Conservation (phyloP, 2,113 vertebrate species). For the Rhabdomys dilectus region DNA sequence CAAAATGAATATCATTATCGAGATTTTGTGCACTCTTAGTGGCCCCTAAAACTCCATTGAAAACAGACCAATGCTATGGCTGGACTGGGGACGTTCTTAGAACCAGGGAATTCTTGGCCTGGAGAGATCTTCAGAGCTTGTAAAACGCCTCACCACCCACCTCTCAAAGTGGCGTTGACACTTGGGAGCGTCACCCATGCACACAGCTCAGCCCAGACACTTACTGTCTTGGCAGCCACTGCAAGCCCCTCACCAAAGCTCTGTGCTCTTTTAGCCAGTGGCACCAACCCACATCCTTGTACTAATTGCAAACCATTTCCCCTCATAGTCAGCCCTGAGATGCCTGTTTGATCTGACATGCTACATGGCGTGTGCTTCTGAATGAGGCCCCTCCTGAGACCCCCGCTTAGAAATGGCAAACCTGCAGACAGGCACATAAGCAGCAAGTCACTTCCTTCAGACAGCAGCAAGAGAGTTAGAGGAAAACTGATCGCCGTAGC, state of each 20-base stretch:
- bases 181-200: not conserved
- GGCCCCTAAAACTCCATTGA: constrained; percentile 17
- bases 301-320: constrained; percentile 71
- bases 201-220: not conserved
- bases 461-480: not conserved
- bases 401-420: not conserved
- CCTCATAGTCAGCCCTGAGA: constrained; percentile 55
- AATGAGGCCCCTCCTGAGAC: not conserved
- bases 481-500: not conserved
- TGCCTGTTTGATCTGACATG: constrained; percentile 62
- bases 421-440: not conserved
- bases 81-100: not conserved
- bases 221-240: constrained; percentile 60
- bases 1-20: constrained; percentile 43
- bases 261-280: constrained; percentile 61
- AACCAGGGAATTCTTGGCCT: not conserved
- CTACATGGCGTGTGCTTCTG: constrained; percentile 30
- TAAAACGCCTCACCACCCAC: not conserved
- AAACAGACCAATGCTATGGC: constrained; percentile 7
- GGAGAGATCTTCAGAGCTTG: not conserved
- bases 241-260: constrained; percentile 30
- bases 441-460: constrained; percentile 13
- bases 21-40: not conserved
- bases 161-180: not conserved
- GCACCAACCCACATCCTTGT: constrained; percentile 68